These are phyloP conservation scores for Girardinichthys multiradiatus DNA, from an alignment of 2,113 vertebrate species.

Conservation along the genomic window DNA sequence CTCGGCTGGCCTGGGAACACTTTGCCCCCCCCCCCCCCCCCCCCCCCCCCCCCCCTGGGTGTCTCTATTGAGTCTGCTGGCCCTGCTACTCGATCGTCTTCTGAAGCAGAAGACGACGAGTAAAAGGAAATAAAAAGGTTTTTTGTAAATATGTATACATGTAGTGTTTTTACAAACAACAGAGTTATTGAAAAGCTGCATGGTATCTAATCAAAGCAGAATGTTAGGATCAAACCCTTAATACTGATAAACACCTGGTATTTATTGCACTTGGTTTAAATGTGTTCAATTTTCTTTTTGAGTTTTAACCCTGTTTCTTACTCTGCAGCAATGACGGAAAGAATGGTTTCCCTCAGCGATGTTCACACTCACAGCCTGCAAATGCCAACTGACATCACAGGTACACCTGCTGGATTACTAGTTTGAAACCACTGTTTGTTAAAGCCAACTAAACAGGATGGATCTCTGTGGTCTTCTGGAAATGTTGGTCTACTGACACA, in stretches of 20 bases:
- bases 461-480: neutral
- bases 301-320: neutral
- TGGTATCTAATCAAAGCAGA: too few species aligned
- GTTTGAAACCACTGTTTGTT: neutral
- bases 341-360: constrained; percentile 7
- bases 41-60: too few species aligned
- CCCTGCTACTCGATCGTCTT: too few species aligned
- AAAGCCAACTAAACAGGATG: neutral
- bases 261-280: neutral
- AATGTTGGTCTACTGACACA: neutral
- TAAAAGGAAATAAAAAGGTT: too few species aligned
- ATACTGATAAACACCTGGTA: too few species aligned
- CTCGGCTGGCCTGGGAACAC: too few species aligned
- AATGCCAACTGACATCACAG: constrained; percentile 33
- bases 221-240: too few species aligned
- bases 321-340: constrained; percentile 33
- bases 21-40: too few species aligned
- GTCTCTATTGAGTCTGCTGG: too few species aligned
- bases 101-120: too few species aligned
- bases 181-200: neutral
- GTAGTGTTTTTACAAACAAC: neutral
- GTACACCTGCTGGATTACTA: constrained; percentile 14
- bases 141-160: neutral
- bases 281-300: neutral
- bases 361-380: constrained; percentile 8